phyloP scores from a whole-genome alignment of 2,113 vertebrate genomes.

The Conger conger region DNA sequence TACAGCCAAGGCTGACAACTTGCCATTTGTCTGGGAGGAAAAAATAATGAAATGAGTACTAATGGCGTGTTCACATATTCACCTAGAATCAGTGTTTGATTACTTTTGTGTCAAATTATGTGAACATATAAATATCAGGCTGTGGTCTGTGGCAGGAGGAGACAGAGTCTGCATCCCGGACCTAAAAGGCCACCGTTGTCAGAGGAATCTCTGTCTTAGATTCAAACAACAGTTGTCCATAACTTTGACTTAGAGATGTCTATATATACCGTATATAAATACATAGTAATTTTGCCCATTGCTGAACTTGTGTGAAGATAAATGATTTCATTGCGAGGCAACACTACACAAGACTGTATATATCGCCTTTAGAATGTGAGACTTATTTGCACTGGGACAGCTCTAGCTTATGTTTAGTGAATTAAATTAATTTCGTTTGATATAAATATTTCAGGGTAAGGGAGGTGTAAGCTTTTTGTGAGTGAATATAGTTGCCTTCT shows the following conservation, averaged over 20 bases:
- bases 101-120: neutral
- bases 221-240: neutral
- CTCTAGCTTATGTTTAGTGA: too few species aligned
- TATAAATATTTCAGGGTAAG: too few species aligned
- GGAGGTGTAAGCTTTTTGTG: too few species aligned
- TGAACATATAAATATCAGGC: neutral
- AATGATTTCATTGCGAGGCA: neutral
- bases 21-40: neutral
- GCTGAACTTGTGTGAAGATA: too few species aligned
- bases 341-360: neutral
- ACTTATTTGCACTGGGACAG: neutral
- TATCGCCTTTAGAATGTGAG: neutral
- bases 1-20: neutral
- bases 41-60: neutral
- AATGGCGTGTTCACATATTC: neutral
- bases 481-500: too few species aligned
- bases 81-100: neutral
- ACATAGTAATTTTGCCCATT: too few species aligned
- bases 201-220: neutral
- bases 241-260: too few species aligned
- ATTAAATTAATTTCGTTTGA: too few species aligned
- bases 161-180: neutral
- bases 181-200: neutral
- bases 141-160: neutral
- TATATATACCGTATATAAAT: too few species aligned